Percentiles rank a stretch among this genome's conserved stretches.
Conservation (phyloP, 2,113 vertebrate species). For the Cacatua alba region DNA sequence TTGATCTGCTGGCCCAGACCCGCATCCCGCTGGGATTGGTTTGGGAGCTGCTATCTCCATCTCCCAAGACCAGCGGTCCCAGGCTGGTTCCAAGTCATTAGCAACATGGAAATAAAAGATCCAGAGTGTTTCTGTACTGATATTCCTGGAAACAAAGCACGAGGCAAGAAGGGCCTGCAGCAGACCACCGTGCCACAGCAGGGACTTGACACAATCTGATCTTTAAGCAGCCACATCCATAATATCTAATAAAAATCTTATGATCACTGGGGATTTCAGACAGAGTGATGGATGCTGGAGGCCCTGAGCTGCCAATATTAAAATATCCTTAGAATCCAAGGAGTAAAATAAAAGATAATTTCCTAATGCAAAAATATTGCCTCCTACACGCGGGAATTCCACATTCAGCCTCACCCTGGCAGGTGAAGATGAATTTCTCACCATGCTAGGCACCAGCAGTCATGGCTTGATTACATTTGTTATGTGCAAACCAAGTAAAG, state of each 20-base stretch:
- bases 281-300: not conserved
- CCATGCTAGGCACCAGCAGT: not conserved
- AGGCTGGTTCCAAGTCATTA: not conserved
- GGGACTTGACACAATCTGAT: not conserved
- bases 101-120: not conserved
- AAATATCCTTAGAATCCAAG: not conserved
- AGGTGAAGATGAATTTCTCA: slow-evolving; percentile 4
- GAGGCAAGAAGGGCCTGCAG: not conserved
- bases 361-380: not conserved
- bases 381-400: not conserved
- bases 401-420: not conserved
- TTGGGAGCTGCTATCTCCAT: not conserved
- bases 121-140: not conserved
- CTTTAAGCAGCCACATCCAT: not conserved
- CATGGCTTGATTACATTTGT: not conserved
- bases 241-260: not conserved
- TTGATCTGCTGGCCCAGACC: not conserved
- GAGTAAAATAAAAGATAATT: not conserved
- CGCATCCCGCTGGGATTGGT: rapidly evolving
- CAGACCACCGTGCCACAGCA: not conserved
- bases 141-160: not conserved
- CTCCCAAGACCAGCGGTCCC: rapidly evolving
- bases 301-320: not conserved
- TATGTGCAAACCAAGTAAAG: not conserved
- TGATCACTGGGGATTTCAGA: not conserved